Evolutionary conservation across 2,888 invertebrate genomes (phyloP).

Genomic region (Epirrita christyi): DNA sequence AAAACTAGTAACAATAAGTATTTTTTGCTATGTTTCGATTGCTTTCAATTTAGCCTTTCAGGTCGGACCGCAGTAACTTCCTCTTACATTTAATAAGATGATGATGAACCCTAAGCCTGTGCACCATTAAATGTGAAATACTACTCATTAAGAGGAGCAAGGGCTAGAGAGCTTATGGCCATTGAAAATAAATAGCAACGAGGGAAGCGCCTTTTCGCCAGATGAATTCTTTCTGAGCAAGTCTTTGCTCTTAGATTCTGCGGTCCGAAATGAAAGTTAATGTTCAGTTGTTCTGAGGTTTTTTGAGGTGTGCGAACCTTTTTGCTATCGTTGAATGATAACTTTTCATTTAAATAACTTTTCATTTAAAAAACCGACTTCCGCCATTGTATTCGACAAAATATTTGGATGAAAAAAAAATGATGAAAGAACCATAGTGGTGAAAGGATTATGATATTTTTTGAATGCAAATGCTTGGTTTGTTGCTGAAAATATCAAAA

Average conservation of each 20-base stretch:
- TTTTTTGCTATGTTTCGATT: constrained; percentile 6
- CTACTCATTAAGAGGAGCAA: constrained; percentile 32
- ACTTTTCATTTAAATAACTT: too few relatives aligned
- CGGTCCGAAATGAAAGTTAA: constrained; percentile 20
- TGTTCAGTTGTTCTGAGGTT: constrained; percentile 3
- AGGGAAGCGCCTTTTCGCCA: constrained; percentile 30
- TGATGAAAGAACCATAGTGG: too few relatives aligned
- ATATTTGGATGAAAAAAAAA: too few relatives aligned
- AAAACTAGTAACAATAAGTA: not conserved
- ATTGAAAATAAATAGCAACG: constrained; percentile 40
- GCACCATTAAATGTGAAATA: constrained; percentile 34
- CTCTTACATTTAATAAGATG: constrained; percentile 27
- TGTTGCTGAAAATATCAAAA: too few relatives aligned
- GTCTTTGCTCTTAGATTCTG: constrained; percentile 31
- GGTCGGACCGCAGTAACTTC: constrained; percentile 14
- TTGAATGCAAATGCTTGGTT: too few relatives aligned
- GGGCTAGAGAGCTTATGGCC: constrained; percentile 29
- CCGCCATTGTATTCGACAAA: too few relatives aligned
- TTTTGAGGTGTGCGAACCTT: not conserved
- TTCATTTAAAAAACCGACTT: too few relatives aligned
- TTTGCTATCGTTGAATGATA: not conserved
- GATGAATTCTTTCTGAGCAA: constrained; percentile 32
- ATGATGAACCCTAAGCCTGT: constrained; percentile 27
- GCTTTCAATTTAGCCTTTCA: constrained; percentile 21
- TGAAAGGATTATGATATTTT: too few relatives aligned